phyloP scores from a whole-genome alignment of 2,113 vertebrate species.

The Ascaphus truei region DNA sequence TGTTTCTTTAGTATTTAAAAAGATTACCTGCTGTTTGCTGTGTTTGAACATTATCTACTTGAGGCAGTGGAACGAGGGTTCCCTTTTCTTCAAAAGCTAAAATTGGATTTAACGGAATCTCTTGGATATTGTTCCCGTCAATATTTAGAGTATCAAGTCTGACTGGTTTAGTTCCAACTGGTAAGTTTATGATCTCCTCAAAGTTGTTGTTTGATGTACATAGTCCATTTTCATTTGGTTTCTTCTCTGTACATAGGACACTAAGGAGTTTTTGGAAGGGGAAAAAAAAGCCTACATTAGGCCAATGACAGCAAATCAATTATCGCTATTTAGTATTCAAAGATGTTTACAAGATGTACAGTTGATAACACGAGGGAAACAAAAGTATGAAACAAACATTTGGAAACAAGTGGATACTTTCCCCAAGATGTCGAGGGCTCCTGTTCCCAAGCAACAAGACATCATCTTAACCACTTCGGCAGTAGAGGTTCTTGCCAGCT shows the following conservation, averaged over 20 bases:
- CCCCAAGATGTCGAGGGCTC: too few relatives aligned
- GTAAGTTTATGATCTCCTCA: constrained; percentile 85
- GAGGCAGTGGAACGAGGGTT: constrained; percentile 72
- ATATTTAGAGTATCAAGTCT: constrained; percentile 66
- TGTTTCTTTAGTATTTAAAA: too few relatives aligned
- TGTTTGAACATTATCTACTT: constrained; percentile 75
- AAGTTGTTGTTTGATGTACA: constrained; percentile 68
- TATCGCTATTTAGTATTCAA: too few relatives aligned
- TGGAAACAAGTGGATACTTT: too few relatives aligned
- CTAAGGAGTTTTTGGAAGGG: too few relatives aligned
- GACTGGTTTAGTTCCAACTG: constrained; percentile 73
- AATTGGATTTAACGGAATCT: constrained; percentile 72
- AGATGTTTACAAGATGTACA: too few relatives aligned
- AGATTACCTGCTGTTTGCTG: constrained; percentile 83
- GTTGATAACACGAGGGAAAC: too few relatives aligned
- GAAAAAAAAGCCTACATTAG: neutral
- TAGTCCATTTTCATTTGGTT: constrained; percentile 81
- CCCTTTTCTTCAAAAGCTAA: constrained; percentile 87
- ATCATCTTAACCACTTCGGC: too few relatives aligned
- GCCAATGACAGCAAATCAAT: neutral
- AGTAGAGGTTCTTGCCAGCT: too few relatives aligned
- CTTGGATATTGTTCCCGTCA: constrained; percentile 59
- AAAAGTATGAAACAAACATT: too few relatives aligned
- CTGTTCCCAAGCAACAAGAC: too few relatives aligned
- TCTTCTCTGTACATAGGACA: constrained; percentile 52